phyloP scores from a whole-genome alignment of 2,113 vertebrate genomes.

The Lipotes vexillifer region DNA sequence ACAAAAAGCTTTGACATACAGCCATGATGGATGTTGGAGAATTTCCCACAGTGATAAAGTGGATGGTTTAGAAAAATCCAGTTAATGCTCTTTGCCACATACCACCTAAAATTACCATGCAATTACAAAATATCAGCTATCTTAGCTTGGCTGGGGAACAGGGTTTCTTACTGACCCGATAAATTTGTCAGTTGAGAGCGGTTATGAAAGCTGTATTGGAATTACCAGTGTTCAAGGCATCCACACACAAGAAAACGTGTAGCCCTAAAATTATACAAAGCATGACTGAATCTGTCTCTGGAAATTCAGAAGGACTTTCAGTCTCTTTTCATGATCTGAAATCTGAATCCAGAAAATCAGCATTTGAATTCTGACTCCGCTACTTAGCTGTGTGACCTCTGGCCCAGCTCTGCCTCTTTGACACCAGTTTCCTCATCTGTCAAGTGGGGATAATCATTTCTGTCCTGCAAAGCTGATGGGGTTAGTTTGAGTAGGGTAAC shows the following conservation, averaged over 20 bases:
- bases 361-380: background rate
- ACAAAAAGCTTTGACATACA: conserved; percentile 36
- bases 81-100: background rate
- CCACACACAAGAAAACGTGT: background rate
- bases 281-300: background rate
- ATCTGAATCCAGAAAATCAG: background rate
- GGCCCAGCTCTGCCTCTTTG: background rate
- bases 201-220: background rate
- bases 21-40: conserved; percentile 22
- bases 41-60: conserved; percentile 41
- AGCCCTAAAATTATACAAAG: background rate
- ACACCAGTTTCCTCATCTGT: conserved; percentile 36
- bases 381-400: background rate
- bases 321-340: background rate
- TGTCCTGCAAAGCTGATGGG: background rate
- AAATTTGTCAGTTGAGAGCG: background rate
- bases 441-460: conserved; percentile 22
- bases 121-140: background rate
- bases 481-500: background rate
- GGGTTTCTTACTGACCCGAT: background rate
- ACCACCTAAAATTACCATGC: background rate
- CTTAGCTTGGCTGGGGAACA: background rate
- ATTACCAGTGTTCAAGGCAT: background rate
- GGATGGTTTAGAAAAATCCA: background rate
- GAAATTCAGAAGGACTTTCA: background rate